Conservation (phyloP, 2,888 invertebrate genomes). For the Euplexia lucipara region DNA sequence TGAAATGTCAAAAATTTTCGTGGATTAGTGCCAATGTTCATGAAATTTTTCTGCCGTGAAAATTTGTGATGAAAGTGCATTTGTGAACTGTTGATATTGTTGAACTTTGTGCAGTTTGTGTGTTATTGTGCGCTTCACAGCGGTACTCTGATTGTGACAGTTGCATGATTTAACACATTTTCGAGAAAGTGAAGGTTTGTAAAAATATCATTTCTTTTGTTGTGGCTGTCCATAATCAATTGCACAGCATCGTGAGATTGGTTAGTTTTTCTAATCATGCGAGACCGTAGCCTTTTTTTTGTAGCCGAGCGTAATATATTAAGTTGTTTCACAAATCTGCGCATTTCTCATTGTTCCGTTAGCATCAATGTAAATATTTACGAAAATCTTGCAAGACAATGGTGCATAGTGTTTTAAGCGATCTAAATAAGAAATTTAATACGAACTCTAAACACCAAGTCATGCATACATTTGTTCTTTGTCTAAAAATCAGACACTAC, state of each 20-base stretch:
- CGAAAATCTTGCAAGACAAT: constrained; percentile 44
- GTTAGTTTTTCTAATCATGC: constrained; percentile 26
- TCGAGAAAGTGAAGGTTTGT: constrained; percentile 80
- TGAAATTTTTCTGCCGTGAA: constrained; percentile 79
- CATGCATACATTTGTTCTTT: too few relatives aligned
- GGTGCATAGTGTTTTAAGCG: constrained; percentile 20
- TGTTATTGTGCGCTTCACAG: constrained; percentile 57
- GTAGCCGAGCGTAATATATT: constrained; percentile 10
- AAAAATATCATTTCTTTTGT: constrained; percentile 78
- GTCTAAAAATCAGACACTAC: too few relatives aligned
- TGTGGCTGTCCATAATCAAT: constrained; percentile 51
- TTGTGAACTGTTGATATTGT: constrained; percentile 74
- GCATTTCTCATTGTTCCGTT: constrained; percentile 57
- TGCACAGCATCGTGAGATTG: constrained; percentile 31
- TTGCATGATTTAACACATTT: constrained; percentile 84
- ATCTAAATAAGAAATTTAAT: constrained; percentile 5
- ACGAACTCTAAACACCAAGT: too few relatives aligned
- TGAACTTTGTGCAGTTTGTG: constrained; percentile 61
- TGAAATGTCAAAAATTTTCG: constrained; percentile 88
- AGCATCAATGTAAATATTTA: constrained; percentile 61
- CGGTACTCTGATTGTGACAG: constrained; percentile 57
- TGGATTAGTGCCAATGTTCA: constrained; percentile 85
- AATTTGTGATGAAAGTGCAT: constrained; percentile 76
- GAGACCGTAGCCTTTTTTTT: constrained; percentile 17
- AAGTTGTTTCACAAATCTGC: constrained; percentile 40